phyloP scores from a whole-genome alignment of 2,797 vertebrate genomes.

The Spondyliosoma cantharus region DNA sequence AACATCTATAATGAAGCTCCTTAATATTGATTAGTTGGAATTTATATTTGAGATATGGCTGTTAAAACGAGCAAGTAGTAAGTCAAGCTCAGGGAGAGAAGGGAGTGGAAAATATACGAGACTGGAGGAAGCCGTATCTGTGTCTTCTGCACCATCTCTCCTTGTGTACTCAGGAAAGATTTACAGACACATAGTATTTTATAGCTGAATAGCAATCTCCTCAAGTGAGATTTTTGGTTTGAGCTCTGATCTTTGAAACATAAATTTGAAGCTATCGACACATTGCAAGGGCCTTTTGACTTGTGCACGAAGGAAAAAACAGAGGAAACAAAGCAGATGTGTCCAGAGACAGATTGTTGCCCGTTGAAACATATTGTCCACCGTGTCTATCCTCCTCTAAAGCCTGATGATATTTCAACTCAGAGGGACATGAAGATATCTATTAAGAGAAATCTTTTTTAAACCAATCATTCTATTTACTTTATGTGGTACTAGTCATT shows the following conservation, averaged over 20 bases:
- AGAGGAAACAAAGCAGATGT: not conserved
- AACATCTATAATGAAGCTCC: not conserved
- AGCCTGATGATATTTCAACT: conserved; percentile 8
- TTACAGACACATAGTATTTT: not conserved
- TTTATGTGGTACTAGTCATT: not conserved
- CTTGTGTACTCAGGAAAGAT: not conserved
- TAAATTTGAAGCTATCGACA: not conserved
- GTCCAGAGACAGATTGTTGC: conserved; percentile 5
- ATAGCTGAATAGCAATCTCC: not conserved
- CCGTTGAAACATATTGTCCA: not conserved
- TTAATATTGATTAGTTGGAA: not conserved
- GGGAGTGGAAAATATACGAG: conserved; percentile 5
- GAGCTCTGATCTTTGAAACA: conserved; percentile 1
- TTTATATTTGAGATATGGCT: not conserved
- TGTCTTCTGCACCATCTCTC: not conserved
- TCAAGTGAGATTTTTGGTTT: not conserved
- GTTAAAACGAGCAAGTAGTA: not conserved
- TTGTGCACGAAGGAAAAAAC: not conserved
- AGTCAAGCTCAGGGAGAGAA: not conserved
- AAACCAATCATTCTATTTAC: not conserved
- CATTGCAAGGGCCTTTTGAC: not conserved
- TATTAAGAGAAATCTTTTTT: not conserved
- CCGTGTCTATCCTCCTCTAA: not conserved
- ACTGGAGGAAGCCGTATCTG: not conserved
- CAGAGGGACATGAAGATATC: not conserved